These are phyloP conservation scores for Phthorimaea operculella DNA, from an alignment of 1,140 invertebrate species.

Conservation along the genomic window DNA sequence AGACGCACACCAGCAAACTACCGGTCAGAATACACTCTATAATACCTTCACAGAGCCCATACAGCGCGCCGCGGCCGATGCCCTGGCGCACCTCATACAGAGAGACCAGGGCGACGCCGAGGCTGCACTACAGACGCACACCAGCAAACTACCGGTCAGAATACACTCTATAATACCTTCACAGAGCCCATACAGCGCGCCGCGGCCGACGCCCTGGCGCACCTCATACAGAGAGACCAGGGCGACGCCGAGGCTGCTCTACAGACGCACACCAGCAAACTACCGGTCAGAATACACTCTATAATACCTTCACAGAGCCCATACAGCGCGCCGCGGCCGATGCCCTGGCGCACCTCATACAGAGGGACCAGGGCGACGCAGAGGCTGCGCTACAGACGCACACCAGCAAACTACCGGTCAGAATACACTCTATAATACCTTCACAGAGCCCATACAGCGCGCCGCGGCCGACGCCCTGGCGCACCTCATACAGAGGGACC, in stretches of 20 bases:
- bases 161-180: too few species aligned
- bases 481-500: constrained; percentile 68
- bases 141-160: constrained; percentile 74
- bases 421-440: too few species aligned
- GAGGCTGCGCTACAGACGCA: constrained; percentile 70
- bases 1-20: constrained; percentile 83
- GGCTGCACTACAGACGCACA: constrained; percentile 78
- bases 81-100: constrained; percentile 76
- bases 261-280: constrained; percentile 83
- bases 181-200: constrained; percentile 79
- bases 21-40: constrained; percentile 51
- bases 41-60: constrained; percentile 75
- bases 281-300: constrained; percentile 63
- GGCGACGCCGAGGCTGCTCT: constrained; percentile 68
- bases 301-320: constrained; percentile 77
- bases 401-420: too few species aligned
- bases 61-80: constrained; percentile 80
- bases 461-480: constrained; percentile 82
- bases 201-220: constrained; percentile 79
- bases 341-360: constrained; percentile 77
- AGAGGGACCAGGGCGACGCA: constrained; percentile 42
- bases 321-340: constrained; percentile 82
- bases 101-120: constrained; percentile 43
- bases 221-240: constrained; percentile 67
- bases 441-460: constrained; percentile 77